Evolutionary conservation across 2,888 invertebrate species (phyloP).

Genomic region (Tyria jacobaeae): DNA sequence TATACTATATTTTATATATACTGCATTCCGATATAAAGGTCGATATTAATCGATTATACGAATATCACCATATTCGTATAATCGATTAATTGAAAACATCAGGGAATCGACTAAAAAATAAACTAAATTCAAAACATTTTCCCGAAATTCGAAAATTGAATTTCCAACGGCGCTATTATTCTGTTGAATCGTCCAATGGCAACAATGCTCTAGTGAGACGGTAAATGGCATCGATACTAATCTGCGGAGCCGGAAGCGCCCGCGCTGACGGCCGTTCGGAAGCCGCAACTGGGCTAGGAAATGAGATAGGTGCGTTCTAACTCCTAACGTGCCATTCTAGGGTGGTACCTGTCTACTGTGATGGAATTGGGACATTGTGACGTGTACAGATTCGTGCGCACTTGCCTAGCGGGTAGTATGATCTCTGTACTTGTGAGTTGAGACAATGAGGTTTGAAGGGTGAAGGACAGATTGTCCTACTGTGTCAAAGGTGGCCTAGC

Average conservation of each 20-base stretch:
- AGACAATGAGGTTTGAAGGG: slow-evolving; percentile 14
- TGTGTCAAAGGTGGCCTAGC: slow-evolving; percentile 24
- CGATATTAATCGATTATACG: too few species aligned
- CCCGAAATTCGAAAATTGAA: slow-evolving; percentile 44
- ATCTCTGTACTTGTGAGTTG: slow-evolving; percentile 19
- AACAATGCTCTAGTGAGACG: slow-evolving; percentile 77
- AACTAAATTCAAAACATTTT: slow-evolving; percentile 16
- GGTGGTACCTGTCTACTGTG: slow-evolving; percentile 50
- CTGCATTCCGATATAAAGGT: too few species aligned
- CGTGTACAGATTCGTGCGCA: slow-evolving; percentile 27
- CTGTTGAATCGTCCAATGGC: slow-evolving; percentile 69
- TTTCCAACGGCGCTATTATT: slow-evolving; percentile 41
- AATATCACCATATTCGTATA: too few species aligned
- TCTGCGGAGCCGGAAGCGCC: slow-evolving; percentile 83
- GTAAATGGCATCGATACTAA: slow-evolving; percentile 84
- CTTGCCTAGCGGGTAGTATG: slow-evolving; percentile 8
- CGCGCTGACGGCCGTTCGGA: slow-evolving; percentile 82
- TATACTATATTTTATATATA: not conserved
- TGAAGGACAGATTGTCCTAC: slow-evolving; percentile 15
- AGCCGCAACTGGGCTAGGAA: slow-evolving; percentile 85
- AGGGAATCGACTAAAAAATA: not conserved
- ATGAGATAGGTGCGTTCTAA: slow-evolving; percentile 83
- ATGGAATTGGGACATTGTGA: slow-evolving; percentile 52
- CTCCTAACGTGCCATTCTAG: slow-evolving; percentile 65
- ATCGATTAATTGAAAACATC: too few species aligned